Evolutionary conservation across 2,113 vertebrate genomes (phyloP), one percentile per base, ranked within the genome.

Genomic region (Oophaga pumilio): DNA sequence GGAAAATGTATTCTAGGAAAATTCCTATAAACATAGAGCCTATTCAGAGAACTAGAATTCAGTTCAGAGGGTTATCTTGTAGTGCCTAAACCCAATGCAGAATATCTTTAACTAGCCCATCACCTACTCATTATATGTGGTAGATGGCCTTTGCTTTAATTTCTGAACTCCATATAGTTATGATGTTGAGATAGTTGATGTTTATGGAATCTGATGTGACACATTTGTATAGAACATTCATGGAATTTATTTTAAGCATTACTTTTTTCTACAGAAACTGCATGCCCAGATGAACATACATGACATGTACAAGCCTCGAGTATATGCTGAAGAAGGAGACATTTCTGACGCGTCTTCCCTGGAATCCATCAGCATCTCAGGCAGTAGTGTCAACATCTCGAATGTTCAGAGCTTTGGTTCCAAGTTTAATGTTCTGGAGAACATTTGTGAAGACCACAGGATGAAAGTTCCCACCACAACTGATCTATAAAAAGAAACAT

Each of bases 401-500:
- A 56, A 8, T 26, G 10, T 84, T 18, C 59, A 88, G 14, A 84
- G 26, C 56, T 64, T 88, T 53, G 87, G 87, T 8, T 88, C 87
- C 11, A 88, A 88, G 50, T 88, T 88, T 8, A 88, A 88, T 60
- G 43, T 88, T 57, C 73, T 88, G 13, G 87, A 84, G 57, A 62
- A 53, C 18, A 76, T 88, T 12, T 84, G 80, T 24, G 43, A 52
- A n/a, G 71, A 84, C 12, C 71, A 77, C 22, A 68, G 56, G 26
- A 7, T 26, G 24, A 49, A 24, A 18, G 14, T 50, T 57, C 14
- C 81, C 33, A 66, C 81, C 33, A 66, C 62, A 24, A 53, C 52
- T 4, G 60, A 83, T 10, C 80, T 69, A 69, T 80, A 43, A 53
- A 53, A 43, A 74, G 14, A 77, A 76, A 3, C 3, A 33, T 66